A percentile compares a stretch with the other conserved stretches of the same genome.
Conservation (phyloP, 1,140 invertebrate genomes). For the Drosophila guanche region DNA sequence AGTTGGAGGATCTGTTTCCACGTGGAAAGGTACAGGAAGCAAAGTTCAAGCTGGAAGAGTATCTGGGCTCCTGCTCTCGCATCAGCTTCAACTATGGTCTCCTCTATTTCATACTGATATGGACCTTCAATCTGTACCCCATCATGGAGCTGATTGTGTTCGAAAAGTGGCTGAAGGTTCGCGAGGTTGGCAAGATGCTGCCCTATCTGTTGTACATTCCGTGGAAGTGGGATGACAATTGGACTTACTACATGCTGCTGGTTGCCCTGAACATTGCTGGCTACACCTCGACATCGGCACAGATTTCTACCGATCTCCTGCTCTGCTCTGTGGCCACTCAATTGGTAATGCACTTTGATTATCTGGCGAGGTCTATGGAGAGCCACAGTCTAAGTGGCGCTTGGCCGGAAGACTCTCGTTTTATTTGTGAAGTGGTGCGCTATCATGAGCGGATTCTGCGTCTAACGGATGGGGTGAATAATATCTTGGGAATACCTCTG, state of each 20-base stretch:
- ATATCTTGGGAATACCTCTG: conserved; percentile 61
- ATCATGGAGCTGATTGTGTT: conserved; percentile 55
- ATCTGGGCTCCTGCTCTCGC: conserved; percentile 32
- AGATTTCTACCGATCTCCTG: conserved; percentile 67
- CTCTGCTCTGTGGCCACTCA: conserved; percentile 57
- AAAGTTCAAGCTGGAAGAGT: conserved; percentile 26
- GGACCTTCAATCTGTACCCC: conserved; percentile 69
- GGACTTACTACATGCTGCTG: conserved; percentile 62
- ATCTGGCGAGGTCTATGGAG: conserved; percentile 29
- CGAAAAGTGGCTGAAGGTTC: conserved; percentile 53
- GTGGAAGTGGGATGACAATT: conserved; percentile 52
- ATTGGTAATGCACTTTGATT: conserved; percentile 72
- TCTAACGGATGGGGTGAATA: conserved; percentile 39
- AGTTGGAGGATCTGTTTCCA: conserved; percentile 55
- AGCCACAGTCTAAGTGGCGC: conserved; percentile 29
- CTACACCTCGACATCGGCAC: conserved; percentile 58
- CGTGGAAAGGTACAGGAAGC: conserved; percentile 18
- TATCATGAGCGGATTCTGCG: conserved; percentile 49
- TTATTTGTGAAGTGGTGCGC: conserved; percentile 31
- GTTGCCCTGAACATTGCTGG: conserved; percentile 48
- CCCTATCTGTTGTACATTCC: conserved; percentile 69
- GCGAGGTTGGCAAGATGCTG: conserved; percentile 39
- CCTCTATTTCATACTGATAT: conserved; percentile 66
- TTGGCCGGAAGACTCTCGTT: conserved; percentile 41
- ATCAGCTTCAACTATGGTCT: conserved; percentile 48